A percentile compares a stretch with the other conserved stretches of the same genome.
Conservation (phyloP, 2,113 vertebrate species). For the Cheilinus undulatus region DNA sequence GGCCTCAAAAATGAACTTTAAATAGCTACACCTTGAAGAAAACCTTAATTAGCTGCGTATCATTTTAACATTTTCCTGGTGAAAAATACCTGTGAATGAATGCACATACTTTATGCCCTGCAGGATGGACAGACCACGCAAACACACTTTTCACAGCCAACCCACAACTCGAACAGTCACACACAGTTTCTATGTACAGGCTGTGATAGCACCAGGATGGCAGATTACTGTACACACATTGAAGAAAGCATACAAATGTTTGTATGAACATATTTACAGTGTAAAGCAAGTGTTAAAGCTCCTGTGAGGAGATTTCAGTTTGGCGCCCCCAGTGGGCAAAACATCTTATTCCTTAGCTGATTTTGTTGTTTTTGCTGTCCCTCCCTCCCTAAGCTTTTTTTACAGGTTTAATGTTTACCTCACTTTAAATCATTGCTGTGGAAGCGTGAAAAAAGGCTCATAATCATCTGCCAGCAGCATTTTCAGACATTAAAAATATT, state of each 20-base stretch:
- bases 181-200: not conserved
- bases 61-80: not conserved
- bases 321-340: too few relatives aligned
- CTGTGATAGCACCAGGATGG: conserved; percentile 16
- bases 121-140: not conserved
- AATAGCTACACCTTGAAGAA: not conserved
- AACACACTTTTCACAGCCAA: conserved; percentile 5
- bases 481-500: too few relatives aligned
- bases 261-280: not conserved
- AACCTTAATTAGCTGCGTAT: not conserved
- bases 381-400: too few relatives aligned
- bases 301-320: too few relatives aligned
- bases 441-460: too few relatives aligned
- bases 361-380: too few relatives aligned
- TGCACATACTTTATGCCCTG: too few relatives aligned
- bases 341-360: too few relatives aligned
- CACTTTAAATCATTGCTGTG: too few relatives aligned
- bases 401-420: too few relatives aligned
- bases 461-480: too few relatives aligned
- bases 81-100: not conserved
- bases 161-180: conserved; percentile 5
- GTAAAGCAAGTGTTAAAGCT: too few relatives aligned
- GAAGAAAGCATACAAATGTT: not conserved
- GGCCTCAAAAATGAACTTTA: conserved; percentile 1
- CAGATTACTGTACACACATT: not conserved